Conservation (phyloP, 1,140 invertebrate species). For the Magallana gigas region DNA sequence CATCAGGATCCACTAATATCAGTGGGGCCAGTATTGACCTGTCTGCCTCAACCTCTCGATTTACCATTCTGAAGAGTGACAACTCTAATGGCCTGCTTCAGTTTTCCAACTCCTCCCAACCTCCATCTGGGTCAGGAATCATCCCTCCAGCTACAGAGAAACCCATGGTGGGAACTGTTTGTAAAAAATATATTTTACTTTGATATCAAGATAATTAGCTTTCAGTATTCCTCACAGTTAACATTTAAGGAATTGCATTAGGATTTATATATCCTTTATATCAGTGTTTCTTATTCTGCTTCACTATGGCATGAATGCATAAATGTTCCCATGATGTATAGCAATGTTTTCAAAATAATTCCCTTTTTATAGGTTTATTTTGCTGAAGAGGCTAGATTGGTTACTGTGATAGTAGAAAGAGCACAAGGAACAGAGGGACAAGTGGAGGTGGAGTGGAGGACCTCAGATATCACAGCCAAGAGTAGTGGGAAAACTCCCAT, state of each 20-base stretch:
- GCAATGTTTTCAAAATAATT: too few relatives aligned
- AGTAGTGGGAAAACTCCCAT: constrained; percentile 63
- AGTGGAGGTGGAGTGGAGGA: constrained; percentile 76
- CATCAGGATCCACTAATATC: constrained; percentile 71
- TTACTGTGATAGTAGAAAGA: constrained; percentile 74
- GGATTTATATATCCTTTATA: too few relatives aligned
- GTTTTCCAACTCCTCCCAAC: constrained; percentile 67
- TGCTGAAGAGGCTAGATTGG: constrained; percentile 71
- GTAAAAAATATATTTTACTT: neutral
- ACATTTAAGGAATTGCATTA: too few relatives aligned
- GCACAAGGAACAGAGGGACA: constrained; percentile 72
- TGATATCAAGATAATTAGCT: neutral
- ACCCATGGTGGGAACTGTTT: constrained; percentile 58
- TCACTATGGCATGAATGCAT: too few relatives aligned
- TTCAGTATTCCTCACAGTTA: neutral
- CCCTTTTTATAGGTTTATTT: constrained; percentile 64
- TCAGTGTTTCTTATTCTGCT: too few relatives aligned
- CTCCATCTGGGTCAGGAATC: constrained; percentile 57
- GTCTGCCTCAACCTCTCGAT: constrained; percentile 32
- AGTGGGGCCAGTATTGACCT: constrained; percentile 78
- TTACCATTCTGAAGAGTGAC: constrained; percentile 73
- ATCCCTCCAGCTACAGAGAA: constrained; percentile 61
- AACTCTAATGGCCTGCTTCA: constrained; percentile 75
- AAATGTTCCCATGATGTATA: too few relatives aligned
- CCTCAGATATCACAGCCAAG: constrained; percentile 74